These are phyloP conservation scores for Ectropis grisescens DNA, from an alignment of 1,140 invertebrate genomes.

Conservation along the genomic window DNA sequence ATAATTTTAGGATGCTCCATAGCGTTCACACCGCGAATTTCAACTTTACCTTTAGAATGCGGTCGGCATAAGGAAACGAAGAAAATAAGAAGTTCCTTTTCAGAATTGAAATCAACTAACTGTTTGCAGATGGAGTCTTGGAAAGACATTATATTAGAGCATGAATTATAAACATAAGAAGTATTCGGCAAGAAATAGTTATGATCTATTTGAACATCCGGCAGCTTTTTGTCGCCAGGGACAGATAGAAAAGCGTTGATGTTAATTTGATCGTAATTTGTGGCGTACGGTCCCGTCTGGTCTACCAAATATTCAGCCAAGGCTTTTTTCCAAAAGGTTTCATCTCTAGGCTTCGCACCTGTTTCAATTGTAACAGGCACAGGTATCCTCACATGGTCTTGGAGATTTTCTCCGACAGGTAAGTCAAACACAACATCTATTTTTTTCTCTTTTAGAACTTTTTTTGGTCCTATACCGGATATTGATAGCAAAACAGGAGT, in stretches of 20 bases:
- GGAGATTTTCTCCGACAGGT: slow-evolving; percentile 80
- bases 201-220: slow-evolving; percentile 74
- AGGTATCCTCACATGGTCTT: slow-evolving; percentile 81
- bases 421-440: slow-evolving; percentile 76
- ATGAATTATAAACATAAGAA: slow-evolving; percentile 33
- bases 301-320: slow-evolving; percentile 35
- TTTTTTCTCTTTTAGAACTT: slow-evolving; percentile 71
- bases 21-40: slow-evolving; percentile 77
- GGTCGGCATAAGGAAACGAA: slow-evolving; percentile 49
- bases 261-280: slow-evolving; percentile 59
- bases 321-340: slow-evolving; percentile 41
- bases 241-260: slow-evolving; percentile 71
- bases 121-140: slow-evolving; percentile 82
- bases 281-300: slow-evolving; percentile 42
- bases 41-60: slow-evolving; percentile 44
- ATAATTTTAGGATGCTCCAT: slow-evolving; percentile 73
- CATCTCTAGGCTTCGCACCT: slow-evolving; percentile 41
- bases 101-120: slow-evolving; percentile 70
- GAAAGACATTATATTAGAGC: slow-evolving; percentile 51
- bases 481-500: slow-evolving; percentile 72
- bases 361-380: slow-evolving; percentile 74
- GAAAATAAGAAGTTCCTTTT: slow-evolving; percentile 47
- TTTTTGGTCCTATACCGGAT: slow-evolving; percentile 47
- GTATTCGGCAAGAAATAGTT: slow-evolving; percentile 74
- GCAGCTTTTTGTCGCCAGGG: slow-evolving; percentile 63